These are phyloP conservation scores for human (Homo sapiens) DNA, from an alignment of 2,113 vertebrate species.

Conservation along the genomic window DNA sequence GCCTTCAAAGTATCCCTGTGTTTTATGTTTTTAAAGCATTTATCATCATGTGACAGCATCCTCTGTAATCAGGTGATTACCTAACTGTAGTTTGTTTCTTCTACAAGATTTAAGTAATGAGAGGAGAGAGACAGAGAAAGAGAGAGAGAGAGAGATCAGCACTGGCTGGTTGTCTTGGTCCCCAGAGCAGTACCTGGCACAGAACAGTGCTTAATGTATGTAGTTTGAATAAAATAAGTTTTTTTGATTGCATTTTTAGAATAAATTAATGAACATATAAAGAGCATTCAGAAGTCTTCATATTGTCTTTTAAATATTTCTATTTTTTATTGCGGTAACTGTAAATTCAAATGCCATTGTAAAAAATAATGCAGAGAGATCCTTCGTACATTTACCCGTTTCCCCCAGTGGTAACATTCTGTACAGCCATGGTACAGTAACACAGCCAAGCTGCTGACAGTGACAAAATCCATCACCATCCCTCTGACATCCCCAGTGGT, in stretches of 20 bases:
- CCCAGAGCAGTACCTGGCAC: not conserved
- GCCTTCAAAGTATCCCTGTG: no score
- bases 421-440: fast-evolving
- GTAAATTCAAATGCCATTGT: not conserved
- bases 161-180: not conserved
- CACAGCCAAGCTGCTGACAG: not conserved
- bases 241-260: not conserved
- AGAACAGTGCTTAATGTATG: not conserved
- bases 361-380: not conserved
- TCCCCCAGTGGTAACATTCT: not conserved
- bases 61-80: no score
- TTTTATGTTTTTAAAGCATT: not conserved
- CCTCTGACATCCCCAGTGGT: fast-evolving
- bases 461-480: fast-evolving
- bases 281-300: not conserved
- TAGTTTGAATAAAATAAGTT: not conserved
- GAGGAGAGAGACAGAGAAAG: not conserved
- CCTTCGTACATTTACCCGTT: not conserved
- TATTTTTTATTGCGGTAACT: not conserved
- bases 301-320: not conserved
- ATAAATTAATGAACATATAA: not conserved
- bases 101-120: fast-evolving
- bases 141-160: not conserved
- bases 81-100: not conserved
- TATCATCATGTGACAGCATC: not conserved